Evolutionary conservation across 1,140 invertebrate species (phyloP), one percentile per base, ranked within the genome.

Genomic region (Brachionus paranguensis): DNA sequence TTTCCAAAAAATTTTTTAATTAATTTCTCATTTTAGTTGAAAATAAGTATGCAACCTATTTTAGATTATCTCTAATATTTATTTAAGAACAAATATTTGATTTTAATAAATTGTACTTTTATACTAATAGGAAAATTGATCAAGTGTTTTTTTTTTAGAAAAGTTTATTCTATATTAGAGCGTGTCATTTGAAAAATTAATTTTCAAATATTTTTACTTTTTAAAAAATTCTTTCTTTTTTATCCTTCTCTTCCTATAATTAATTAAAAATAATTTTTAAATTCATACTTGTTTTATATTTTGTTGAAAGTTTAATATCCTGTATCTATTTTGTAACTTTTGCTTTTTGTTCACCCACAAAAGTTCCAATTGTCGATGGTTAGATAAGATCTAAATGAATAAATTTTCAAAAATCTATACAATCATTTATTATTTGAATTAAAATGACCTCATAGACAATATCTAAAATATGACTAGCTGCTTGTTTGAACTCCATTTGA

Each of bases 311-410:
- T 98, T 91, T 85, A 95, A 91, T 74, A 99, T 91, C 2, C 96
- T 96, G 11, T 98, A 91, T 85, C 95, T 91, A 89, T 98, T 96
- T 89, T 98, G 95, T 20, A 98, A 90, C 88, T 96, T 95, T 33
- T 97, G 94, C 89, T 97, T 95, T 84, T 96, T 95, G 64, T 93
- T 92, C 87, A 96, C 95, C 94, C 96, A 98, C 70, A 95, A 92
- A 85, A 95, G 94, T 89, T 98, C 96, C 3, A 98, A 90, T 0
- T 94, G 93, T 84, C 96, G 90, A 87, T 98, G 96, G 88, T 98
- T 95, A 79, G 95, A 94, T 78, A 98, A 90, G 86, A 99, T 97
- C 91, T 96, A 94, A 88, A 45, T 8, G 33, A 27, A 81, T 8
- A 53, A 20, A 72, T 27, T 47, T 33, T 11, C 37, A 11, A 33